These are phyloP conservation scores for Dichetophora obliterata DNA, from an alignment of 2,888 invertebrate species.

Conservation along the genomic window DNA sequence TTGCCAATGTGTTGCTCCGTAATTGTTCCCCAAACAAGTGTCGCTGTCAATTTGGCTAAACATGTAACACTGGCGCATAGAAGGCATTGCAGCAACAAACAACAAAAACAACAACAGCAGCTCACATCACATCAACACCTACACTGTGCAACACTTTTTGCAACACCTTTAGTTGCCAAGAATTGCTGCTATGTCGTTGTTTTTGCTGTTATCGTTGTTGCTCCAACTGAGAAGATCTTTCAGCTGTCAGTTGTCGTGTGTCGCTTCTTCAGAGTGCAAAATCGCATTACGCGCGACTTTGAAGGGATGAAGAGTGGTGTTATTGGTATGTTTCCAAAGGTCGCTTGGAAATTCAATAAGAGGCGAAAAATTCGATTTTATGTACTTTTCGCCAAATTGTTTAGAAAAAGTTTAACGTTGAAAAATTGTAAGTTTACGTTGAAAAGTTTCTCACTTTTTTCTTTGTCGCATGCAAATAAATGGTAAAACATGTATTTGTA, in stretches of 20 bases:
- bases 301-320: not conserved
- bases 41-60: conserved; percentile 23
- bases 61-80: conserved; percentile 16
- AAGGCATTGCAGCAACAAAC: not conserved
- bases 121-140: not conserved
- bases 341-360: too few species aligned
- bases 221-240: not conserved
- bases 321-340: too few species aligned
- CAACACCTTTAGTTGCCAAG: not conserved
- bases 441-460: not conserved
- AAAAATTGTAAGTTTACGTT: conserved; percentile 24
- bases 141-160: not conserved
- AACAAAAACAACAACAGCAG: not conserved
- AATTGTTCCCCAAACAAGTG: conserved; percentile 31
- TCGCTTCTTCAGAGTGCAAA: conserved; percentile 17
- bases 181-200: not conserved
- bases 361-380: too few species aligned
- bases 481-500: not conserved
- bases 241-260: not conserved
- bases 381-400: too few species aligned
- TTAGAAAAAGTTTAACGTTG: not conserved
- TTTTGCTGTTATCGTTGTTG: not conserved
- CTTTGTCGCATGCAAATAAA: conserved; percentile 7
- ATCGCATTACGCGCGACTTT: conserved; percentile 20
- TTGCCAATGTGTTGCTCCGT: not conserved